Conservation (phyloP, 1,140 invertebrate species). For the Drosophila neocordata region DNA sequence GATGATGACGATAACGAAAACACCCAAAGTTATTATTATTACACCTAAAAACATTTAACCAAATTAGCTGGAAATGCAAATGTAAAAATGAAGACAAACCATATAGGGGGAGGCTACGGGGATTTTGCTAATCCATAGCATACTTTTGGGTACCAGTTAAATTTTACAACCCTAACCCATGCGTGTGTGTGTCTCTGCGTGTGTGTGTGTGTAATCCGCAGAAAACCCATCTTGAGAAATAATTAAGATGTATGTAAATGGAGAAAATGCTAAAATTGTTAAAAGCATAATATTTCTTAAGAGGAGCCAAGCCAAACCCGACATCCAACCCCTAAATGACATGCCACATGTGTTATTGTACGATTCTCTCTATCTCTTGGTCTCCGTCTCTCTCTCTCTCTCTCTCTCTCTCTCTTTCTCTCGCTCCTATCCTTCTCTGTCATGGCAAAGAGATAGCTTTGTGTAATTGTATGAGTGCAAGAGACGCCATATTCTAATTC, state of each 20-base stretch:
- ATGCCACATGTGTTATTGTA: conserved; percentile 71
- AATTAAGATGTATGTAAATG: conserved; percentile 82
- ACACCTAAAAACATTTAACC: conserved; percentile 79
- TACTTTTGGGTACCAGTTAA: conserved; percentile 54
- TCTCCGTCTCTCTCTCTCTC: conserved; percentile 32
- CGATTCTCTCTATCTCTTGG: conserved; percentile 43
- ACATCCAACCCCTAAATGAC: conserved; percentile 59
- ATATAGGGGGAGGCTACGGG: conserved; percentile 30
- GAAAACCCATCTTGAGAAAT: conserved; percentile 81
- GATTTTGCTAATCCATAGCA: conserved; percentile 1
- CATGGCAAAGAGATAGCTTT: conserved; percentile 63
- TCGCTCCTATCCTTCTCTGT: conserved; percentile 17
- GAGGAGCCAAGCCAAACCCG: conserved; percentile 35
- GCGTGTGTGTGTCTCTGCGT: background rate
- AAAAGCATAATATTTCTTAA: conserved; percentile 82
- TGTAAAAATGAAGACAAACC: conserved; percentile 77
- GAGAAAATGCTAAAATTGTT: conserved; percentile 81
- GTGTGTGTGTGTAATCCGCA: conserved; percentile 60
- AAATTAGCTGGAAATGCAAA: conserved; percentile 81
- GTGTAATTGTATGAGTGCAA: conserved; percentile 42
- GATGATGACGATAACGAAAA: conserved; percentile 28
- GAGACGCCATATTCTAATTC: conserved; percentile 81
- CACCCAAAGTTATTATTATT: conserved; percentile 72
- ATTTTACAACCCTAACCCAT: conserved; percentile 62
- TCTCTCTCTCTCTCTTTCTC: background rate